These are phyloP conservation scores for Remorina albescens DNA, from an alignment of 2,797 vertebrate genomes.

Conservation along the genomic window DNA sequence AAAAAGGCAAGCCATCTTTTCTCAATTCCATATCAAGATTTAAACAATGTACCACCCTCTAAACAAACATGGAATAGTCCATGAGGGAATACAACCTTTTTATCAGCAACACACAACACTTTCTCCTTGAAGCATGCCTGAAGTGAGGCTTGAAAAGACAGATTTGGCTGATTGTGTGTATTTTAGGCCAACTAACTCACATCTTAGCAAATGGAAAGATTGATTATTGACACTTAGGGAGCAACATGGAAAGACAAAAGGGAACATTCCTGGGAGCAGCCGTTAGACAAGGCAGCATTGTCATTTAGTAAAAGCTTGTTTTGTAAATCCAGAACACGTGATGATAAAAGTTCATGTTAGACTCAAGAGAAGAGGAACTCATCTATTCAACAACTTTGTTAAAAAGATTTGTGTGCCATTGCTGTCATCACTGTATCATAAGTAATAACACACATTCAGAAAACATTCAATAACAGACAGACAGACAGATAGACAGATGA, in stretches of 20 bases:
- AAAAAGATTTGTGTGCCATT: constrained; percentile 1
- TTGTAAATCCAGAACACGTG: constrained; percentile 63
- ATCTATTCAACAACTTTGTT: constrained; percentile 5
- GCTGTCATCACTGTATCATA: constrained; percentile 18
- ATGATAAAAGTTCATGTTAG: constrained; percentile 48
- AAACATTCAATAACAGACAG: no score
- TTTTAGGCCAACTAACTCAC: constrained; percentile 34
- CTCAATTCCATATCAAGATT: constrained; percentile 68
- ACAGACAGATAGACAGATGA: no score
- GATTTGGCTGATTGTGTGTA: background rate
- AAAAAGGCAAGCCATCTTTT: constrained; percentile 66
- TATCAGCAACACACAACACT: constrained; percentile 71
- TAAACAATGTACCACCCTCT: constrained; percentile 70
- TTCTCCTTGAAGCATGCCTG: constrained; percentile 66
- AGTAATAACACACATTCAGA: constrained; percentile 25
- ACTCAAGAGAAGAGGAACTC: constrained; percentile 37
- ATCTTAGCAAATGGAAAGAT: constrained; percentile 68
- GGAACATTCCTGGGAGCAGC: constrained; percentile 76
- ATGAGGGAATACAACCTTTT: constrained; percentile 60
- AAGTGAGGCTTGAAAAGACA: constrained; percentile 21
- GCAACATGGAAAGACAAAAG: constrained; percentile 72
- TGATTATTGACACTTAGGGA: constrained; percentile 61
- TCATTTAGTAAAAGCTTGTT: constrained; percentile 61
- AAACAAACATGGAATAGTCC: constrained; percentile 70
- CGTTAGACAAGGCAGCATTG: constrained; percentile 63